A percentile compares a stretch with the other conserved stretches of the same genome.
Conservation (phyloP, 1,140 invertebrate species). For the Formica selysi region DNA sequence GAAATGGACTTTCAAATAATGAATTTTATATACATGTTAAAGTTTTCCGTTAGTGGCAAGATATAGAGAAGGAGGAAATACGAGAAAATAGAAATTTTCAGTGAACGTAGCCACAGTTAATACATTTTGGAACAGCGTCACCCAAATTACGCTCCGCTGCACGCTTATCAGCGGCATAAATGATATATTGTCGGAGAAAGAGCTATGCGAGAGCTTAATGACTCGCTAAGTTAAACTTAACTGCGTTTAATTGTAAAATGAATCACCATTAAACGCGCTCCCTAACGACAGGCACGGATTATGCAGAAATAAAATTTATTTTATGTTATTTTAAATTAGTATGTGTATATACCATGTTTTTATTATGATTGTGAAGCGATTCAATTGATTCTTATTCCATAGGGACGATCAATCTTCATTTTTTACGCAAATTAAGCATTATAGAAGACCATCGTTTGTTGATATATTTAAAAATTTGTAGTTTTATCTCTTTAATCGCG, state of each 20-base stretch:
- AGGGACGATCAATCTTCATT: not conserved
- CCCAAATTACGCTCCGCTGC: slow-evolving; percentile 25
- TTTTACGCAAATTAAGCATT: not conserved
- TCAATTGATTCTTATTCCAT: not conserved
- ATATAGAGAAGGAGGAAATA: slow-evolving; percentile 5
- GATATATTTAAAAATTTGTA: not conserved
- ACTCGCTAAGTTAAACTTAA: slow-evolving; percentile 55
- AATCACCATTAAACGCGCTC: slow-evolving; percentile 1
- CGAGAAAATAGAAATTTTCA: slow-evolving; percentile 23
- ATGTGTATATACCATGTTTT: not conserved
- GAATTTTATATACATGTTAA: not conserved
- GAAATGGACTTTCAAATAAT: slow-evolving; percentile 31
- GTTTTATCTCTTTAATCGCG: not conserved
- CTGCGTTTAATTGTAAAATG: slow-evolving; percentile 58
- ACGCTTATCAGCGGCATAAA: slow-evolving; percentile 52
- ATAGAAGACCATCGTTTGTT: not conserved
- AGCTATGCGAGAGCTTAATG: slow-evolving; percentile 45
- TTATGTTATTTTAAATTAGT: not conserved
- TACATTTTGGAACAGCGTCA: slow-evolving; percentile 23
- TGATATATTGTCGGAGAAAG: slow-evolving; percentile 50
- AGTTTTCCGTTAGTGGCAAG: not conserved
- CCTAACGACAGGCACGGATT: not conserved
- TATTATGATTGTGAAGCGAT: not conserved
- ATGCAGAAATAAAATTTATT: not conserved
- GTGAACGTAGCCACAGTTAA: not conserved